These are phyloP conservation scores for Euplagia quadripunctaria DNA, from an alignment of 2,888 invertebrate genomes.

Conservation along the genomic window DNA sequence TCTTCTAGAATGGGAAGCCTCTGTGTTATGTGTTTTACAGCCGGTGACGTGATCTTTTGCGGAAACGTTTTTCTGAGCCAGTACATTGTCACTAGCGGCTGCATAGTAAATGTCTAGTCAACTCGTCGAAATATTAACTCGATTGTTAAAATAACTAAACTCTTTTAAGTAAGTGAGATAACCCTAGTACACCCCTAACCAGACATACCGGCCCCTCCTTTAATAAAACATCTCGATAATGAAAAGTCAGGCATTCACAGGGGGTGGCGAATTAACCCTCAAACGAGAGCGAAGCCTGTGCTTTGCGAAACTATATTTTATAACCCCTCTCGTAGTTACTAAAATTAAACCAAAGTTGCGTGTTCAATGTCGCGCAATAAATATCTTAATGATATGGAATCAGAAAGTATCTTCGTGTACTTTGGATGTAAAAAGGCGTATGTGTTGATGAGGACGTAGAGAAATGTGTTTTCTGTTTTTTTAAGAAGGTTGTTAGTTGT, in stretches of 20 bases:
- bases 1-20: neutral
- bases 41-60: neutral
- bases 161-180: conserved; percentile 52
- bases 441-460: conserved; percentile 47
- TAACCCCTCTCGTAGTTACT: conserved; percentile 61
- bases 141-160: neutral
- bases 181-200: conserved; percentile 75
- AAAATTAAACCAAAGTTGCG: conserved; percentile 70
- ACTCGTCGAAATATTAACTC: too few relatives aligned
- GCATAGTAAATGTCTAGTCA: neutral
- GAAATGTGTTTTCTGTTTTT: conserved; percentile 63
- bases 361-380: conserved; percentile 74
- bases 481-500: conserved; percentile 60
- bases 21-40: neutral
- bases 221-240: conserved; percentile 88
- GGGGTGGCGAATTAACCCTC: conserved; percentile 84
- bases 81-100: neutral
- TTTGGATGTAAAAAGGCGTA: conserved; percentile 63
- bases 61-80: neutral
- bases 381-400: conserved; percentile 87
- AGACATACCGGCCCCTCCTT: conserved; percentile 77
- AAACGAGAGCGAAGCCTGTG: conserved; percentile 45
- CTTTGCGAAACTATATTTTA: conserved; percentile 71
- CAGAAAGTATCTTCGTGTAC: conserved; percentile 81
- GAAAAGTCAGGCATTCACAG: conserved; percentile 86